These are phyloP conservation scores for Hydrotaea cyrtoneurina DNA, from an alignment of 2,888 invertebrate genomes.

Conservation along the genomic window DNA sequence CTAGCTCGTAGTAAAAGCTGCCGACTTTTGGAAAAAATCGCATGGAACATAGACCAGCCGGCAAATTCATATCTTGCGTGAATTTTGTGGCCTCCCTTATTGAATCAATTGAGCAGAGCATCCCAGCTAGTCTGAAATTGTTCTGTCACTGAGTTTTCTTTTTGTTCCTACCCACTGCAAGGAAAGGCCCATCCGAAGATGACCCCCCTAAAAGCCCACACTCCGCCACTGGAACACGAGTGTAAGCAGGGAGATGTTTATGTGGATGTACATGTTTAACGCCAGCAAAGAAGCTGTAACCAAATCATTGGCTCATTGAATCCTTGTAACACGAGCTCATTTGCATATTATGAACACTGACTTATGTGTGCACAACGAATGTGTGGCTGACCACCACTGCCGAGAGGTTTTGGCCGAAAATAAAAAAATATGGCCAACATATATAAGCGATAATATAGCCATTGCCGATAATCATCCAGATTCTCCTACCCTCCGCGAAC, in stretches of 20 bases:
- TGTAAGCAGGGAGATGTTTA: neutral
- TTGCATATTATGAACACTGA: constrained; percentile 62
- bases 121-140: too few relatives aligned
- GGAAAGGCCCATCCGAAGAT: too few relatives aligned
- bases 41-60: too few relatives aligned
- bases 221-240: neutral
- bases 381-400: neutral
- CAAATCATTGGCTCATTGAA: constrained; percentile 61
- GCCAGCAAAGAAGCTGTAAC: constrained; percentile 45
- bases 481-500: neutral
- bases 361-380: neutral
- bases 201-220: neutral
- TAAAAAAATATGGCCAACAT: constrained; percentile 20
- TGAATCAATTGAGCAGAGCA: too few relatives aligned
- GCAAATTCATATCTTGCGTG: too few relatives aligned
- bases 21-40: too few relatives aligned
- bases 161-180: too few relatives aligned
- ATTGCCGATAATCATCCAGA: too few relatives aligned
- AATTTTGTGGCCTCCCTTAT: too few relatives aligned
- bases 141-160: too few relatives aligned
- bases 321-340: constrained; percentile 59
- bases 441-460: neutral
- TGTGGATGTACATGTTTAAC: constrained; percentile 17
- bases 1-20: too few relatives aligned
- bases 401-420: neutral